Conservation (phyloP, 2,797 vertebrate genomes). For the Melanotaenia pygmaea region DNA sequence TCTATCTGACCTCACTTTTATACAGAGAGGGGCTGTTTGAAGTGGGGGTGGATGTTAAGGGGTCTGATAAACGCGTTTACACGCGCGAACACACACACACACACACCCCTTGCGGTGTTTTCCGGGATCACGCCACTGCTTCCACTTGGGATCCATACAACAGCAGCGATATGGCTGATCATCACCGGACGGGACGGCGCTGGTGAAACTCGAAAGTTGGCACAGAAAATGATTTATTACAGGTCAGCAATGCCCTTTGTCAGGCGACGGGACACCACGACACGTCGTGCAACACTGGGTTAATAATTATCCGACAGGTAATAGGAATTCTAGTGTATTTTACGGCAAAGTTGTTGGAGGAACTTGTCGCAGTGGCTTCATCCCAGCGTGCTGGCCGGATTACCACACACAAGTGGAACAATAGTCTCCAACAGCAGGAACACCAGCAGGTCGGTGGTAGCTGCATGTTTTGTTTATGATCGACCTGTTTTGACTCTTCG, state of each 20-base stretch:
- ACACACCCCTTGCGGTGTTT: slow-evolving; percentile 75
- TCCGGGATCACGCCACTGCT: slow-evolving; percentile 75
- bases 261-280: slow-evolving; percentile 26
- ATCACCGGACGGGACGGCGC: slow-evolving; percentile 68
- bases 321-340: slow-evolving; percentile 34
- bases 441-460: slow-evolving; percentile 71
- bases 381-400: slow-evolving; percentile 69
- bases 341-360: slow-evolving; percentile 68
- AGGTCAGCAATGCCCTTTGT: slow-evolving; percentile 10
- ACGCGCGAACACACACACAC: slow-evolving; percentile 13
- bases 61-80: slow-evolving; percentile 2
- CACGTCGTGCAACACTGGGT: slow-evolving; percentile 15
- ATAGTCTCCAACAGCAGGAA: slow-evolving; percentile 70
- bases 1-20: slow-evolving; percentile 29
- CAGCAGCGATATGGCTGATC: slow-evolving; percentile 72
- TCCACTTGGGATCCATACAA: slow-evolving; percentile 69
- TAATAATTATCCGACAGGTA: slow-evolving; percentile 14
- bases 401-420: slow-evolving; percentile 71
- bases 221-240: slow-evolving; percentile 22
- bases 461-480: slow-evolving; percentile 17
- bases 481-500: neutral
- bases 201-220: slow-evolving; percentile 51
- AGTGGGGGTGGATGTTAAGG: slow-evolving; percentile 24
- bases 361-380: slow-evolving; percentile 82
- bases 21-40: neutral